Base-by-base conservation (phyloP, 2,888 invertebrate species). In the Zaprionus obscuricornis region DNA sequence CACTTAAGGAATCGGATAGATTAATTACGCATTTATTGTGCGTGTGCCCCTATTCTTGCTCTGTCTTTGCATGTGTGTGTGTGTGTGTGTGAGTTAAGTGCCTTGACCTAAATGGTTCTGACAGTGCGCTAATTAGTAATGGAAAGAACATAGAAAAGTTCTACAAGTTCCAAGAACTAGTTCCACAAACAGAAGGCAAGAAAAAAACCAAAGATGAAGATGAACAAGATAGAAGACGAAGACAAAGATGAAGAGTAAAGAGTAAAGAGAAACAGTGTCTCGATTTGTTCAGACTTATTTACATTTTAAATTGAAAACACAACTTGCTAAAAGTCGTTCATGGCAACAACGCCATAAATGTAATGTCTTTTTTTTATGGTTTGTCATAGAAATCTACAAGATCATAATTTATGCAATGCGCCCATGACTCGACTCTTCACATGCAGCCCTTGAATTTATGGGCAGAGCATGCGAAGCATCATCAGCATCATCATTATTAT, bases 331-430 rank as follows among this genome's bases (percentile, higher is more conserved):
- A 27, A 52, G 37, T 31, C 55, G 47, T 60, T 39, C 33, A 46
- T 42, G 50, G 37, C 55, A 45, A 52, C 64, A 71, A 47, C 27
- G 37, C 76, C 73, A 83, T 83, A 77, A 83, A 77, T 37, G 79
- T 63, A 68, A 83, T 76, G 76, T 52, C 45, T 66, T 70, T 60
- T 70, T 79, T 66, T 63, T 79, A 83, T 79, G 76, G 76, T 43
- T 72, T 79, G 76, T 77, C 76, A 79, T 75, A 79, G 76, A 72
- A 75, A 72, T 83, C 66, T 63, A 79, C 56, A 69, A 75, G 73
- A 82, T 66, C 85, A 85, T 79, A 79, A 79, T 79, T 79, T 79
- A 79, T 79, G 78, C 78, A 83, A 52, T 60, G 26, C 54, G 27
- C 51, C 22, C 5, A 4, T 7, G n/a, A 31, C 27, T 20, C 22